Evolutionary conservation across 64 coral and sea anemone species (phyloP).

Genomic region (Stichodactyla helianthus): DNA sequence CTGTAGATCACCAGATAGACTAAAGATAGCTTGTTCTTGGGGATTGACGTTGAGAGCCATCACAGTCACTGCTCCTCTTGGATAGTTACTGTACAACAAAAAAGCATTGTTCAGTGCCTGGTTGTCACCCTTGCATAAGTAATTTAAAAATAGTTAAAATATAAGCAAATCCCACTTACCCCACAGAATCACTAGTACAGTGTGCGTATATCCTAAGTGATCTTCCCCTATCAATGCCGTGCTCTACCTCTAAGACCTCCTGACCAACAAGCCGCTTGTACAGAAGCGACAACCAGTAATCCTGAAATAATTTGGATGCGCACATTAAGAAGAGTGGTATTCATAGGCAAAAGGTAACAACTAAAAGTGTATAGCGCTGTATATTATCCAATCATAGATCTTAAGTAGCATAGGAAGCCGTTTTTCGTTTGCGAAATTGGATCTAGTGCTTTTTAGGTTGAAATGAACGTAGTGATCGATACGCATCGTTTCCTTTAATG

Average conservation of each 20-base stretch:
- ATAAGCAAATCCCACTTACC: not conserved
- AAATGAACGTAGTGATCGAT: no score
- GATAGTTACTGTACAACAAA: constrained; percentile 20
- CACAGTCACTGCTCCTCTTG: constrained; percentile 56
- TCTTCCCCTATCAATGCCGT: constrained; percentile 39
- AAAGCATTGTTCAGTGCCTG: not conserved
- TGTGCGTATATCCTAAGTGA: constrained; percentile 65
- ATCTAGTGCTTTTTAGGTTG: no score
- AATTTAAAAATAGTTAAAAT: no score
- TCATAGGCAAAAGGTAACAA: no score
- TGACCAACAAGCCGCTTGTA: constrained; percentile 78
- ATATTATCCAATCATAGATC: no score
- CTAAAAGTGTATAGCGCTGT: no score
- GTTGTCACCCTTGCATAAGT: not conserved
- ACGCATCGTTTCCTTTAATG: no score
- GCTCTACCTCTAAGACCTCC: constrained; percentile 53
- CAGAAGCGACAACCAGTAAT: constrained; percentile 80
- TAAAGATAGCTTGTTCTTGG: constrained; percentile 23
- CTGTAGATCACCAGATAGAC: constrained; percentile 47
- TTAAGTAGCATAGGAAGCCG: no score
- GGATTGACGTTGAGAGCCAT: constrained; percentile 65
- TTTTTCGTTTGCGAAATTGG: no score
- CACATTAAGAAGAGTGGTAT: no score
- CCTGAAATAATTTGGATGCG: constrained; percentile 30
- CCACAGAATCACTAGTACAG: constrained; percentile 34